Evolutionary conservation across 2,888 invertebrate genomes (phyloP).

Genomic region (Alloscopus bannaensis): DNA sequence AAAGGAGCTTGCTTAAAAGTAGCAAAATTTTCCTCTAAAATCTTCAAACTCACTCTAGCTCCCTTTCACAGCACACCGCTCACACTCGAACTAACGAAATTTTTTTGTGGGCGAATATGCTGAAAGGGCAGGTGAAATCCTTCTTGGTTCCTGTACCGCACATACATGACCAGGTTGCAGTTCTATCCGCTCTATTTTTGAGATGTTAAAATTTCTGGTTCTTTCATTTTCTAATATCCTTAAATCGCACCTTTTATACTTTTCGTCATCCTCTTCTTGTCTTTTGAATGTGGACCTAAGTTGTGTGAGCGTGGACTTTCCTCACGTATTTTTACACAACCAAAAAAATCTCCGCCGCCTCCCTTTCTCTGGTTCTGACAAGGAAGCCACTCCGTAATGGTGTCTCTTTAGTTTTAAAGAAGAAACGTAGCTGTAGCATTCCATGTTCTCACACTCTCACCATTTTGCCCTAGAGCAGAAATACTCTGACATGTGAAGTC

Average conservation of each 20-base stretch:
- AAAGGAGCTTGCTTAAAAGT: conserved; percentile 19
- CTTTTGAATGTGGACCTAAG: background rate
- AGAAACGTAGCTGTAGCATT: too few species aligned
- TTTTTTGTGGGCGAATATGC: background rate
- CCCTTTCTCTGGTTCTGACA: background rate
- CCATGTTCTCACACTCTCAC: background rate
- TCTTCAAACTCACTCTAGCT: conserved; percentile 25
- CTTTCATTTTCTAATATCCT: background rate
- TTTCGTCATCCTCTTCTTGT: conserved; percentile 1
- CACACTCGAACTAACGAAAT: background rate
- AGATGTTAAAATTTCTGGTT: too few species aligned
- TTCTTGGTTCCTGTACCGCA: conserved; percentile 5
- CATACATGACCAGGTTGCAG: background rate
- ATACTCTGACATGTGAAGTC: background rate
- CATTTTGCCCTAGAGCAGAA: background rate
- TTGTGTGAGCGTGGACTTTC: background rate
- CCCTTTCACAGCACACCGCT: background rate
- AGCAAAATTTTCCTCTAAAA: conserved; percentile 25
- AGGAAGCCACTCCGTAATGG: conserved; percentile 7
- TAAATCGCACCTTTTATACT: conserved; percentile 14
- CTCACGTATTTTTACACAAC: background rate
- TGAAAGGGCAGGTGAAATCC: conserved; percentile 12
- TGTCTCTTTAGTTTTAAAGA: too few species aligned
- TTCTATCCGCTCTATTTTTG: background rate
- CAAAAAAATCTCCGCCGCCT: conserved; percentile 20